These are phyloP conservation scores for Philereme vetulata DNA, from an alignment of 2,888 invertebrate species.

Conservation along the genomic window DNA sequence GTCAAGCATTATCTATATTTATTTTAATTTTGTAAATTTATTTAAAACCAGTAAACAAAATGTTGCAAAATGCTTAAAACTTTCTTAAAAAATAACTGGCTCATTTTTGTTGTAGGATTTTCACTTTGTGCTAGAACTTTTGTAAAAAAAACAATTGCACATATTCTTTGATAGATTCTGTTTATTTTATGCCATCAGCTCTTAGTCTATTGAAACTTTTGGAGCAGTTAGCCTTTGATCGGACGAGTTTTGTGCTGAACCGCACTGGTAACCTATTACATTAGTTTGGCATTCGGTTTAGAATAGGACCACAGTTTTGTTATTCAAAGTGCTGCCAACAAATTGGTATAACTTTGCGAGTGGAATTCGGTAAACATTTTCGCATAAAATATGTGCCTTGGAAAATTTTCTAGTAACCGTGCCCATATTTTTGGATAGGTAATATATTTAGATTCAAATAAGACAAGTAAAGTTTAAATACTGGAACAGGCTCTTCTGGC, in stretches of 20 bases:
- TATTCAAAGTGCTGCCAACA: conserved; percentile 12
- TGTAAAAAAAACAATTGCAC: too few relatives aligned
- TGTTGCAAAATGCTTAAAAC: too few relatives aligned
- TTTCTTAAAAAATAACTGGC: too few relatives aligned
- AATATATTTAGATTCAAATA: too few relatives aligned
- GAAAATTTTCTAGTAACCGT: neutral
- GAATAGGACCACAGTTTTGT: conserved; percentile 19
- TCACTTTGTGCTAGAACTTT: too few relatives aligned
- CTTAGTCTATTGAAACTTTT: conserved; percentile 31
- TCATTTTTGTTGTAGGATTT: too few relatives aligned
- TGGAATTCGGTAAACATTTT: neutral
- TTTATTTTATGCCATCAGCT: neutral
- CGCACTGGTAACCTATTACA: conserved; percentile 36
- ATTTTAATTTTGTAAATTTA: too few relatives aligned
- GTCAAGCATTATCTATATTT: too few relatives aligned
- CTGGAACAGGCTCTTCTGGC: too few relatives aligned
- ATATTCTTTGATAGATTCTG: neutral
- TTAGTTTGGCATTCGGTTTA: conserved; percentile 24
- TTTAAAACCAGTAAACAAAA: too few relatives aligned
- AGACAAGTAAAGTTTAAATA: too few relatives aligned
- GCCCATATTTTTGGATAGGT: too few relatives aligned
- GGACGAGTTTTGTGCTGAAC: conserved; percentile 35
- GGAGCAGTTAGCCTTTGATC: conserved; percentile 38
- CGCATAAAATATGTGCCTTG: neutral
- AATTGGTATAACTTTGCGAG: conserved; percentile 8